Base-by-base conservation (phyloP, 2,888 invertebrate genomes). In the Strigamia transsilvanica region DNA sequence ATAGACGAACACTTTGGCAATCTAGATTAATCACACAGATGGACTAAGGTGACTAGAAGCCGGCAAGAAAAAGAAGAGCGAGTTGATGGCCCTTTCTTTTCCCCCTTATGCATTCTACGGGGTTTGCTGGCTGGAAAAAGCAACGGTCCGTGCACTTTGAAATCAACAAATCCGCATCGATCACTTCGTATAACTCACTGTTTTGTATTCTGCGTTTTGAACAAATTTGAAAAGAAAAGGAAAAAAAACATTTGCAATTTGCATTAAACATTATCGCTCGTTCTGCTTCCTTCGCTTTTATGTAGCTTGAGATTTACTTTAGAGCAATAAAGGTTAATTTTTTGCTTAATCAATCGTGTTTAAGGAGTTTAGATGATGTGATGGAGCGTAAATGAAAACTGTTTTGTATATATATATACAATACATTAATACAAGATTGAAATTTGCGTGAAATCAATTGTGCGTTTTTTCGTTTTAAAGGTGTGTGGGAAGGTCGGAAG, bases 101-200 rank as follows among this genome's bases (percentile, higher is more conserved):
- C 32, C n/a, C n/a, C 73, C 73, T 73, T 73, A 73, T 73, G 73
- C 32, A 73, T 73, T 73, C 73, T 73, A 27, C 32, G 32, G 32
- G 32, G 23, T 73, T 73, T 73, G 73, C 27, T 27, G 73, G 73
- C 27, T 73, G 73, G 73, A 73, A 73, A 73, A 32, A 73, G 73
- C 73, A 73, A 12, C 32, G 27, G 73, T 23, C 73, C 73, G 32
- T 73, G 73, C 73, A 32, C 73, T 73, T 73, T 73, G 73, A 73
- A 73, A 73, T 73, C 73, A 73, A 73, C 79, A 79, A 79, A 79
- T 79, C 79, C 79, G 38, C 79, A 79, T 79, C 42, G 79, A 79
- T 79, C 73, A 73, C 73, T 73, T 27, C 10, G 27, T 13, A 12
- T 73, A 51, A 51, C 51, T 51, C 51, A 38, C 38, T 38, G 38